Conservation (phyloP, 92 coral and sea anemone species). For the Muricea muricata region DNA sequence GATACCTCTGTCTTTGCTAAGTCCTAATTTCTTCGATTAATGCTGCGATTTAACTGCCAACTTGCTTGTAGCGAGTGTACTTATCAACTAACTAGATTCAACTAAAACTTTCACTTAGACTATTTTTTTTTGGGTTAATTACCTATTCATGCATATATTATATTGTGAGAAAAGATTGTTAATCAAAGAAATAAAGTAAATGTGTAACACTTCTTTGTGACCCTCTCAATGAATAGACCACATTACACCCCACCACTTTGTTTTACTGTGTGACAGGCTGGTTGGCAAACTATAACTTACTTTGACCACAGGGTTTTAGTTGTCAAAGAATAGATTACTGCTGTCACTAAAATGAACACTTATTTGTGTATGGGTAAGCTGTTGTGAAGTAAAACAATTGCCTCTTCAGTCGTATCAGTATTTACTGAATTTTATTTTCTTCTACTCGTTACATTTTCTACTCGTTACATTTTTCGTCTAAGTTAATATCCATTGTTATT, state of each 20-base stretch:
- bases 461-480: conserved; percentile 20
- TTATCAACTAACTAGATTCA: neutral
- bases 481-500: neutral
- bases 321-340: too few species aligned
- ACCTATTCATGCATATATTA: neutral
- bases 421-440: neutral
- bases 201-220: too few species aligned
- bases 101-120: neutral
- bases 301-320: too few species aligned
- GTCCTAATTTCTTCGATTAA: neutral
- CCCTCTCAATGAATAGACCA: too few species aligned
- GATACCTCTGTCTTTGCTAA: neutral
- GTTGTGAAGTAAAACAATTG: conserved; percentile 4
- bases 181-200: too few species aligned
- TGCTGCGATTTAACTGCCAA: neutral
- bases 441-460: neutral
- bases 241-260: too few species aligned
- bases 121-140: neutral
- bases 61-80: neutral
- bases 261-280: too few species aligned
- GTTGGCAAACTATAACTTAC: too few species aligned
- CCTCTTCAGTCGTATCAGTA: conserved; percentile 29
- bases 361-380: conserved; percentile 38
- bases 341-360: too few species aligned
- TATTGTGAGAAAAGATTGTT: too few species aligned